phyloP scores from a whole-genome alignment of 2,888 invertebrate genomes.

The Microctonus brassicae region DNA sequence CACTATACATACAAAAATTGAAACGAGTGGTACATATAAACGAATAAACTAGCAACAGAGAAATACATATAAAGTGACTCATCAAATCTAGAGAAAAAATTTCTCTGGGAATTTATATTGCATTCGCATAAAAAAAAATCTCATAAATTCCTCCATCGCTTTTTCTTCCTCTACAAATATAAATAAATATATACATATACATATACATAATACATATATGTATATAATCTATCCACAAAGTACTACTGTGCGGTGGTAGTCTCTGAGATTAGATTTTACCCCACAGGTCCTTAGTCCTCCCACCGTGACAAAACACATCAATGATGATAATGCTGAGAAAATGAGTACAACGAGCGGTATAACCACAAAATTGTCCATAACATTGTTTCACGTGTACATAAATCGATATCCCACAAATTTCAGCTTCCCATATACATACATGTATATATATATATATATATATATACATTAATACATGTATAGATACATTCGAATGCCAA shows the following conservation, averaged over 20 bases:
- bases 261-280: too few relatives aligned
- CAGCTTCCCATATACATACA: not conserved
- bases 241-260: too few relatives aligned
- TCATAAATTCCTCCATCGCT: too few relatives aligned
- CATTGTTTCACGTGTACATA: not conserved
- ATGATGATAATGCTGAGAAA: too few relatives aligned
- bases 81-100: not conserved
- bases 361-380: not conserved
- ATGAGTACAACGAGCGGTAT: not conserved
- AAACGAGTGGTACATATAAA: not conserved
- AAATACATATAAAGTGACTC: not conserved
- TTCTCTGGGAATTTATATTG: conserved; percentile 11
- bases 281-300: too few relatives aligned
- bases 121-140: not conserved
- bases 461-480: not conserved
- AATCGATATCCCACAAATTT: not conserved
- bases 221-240: too few relatives aligned
- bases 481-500: not conserved
- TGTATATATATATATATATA: too few relatives aligned
- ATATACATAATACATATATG: too few relatives aligned
- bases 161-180: too few relatives aligned
- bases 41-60: not conserved
- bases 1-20: not conserved
- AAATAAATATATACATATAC: too few relatives aligned
- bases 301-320: too few relatives aligned